phyloP scores from a whole-genome alignment of 2,888 invertebrate species.

The Cheilosia vernalis region DNA sequence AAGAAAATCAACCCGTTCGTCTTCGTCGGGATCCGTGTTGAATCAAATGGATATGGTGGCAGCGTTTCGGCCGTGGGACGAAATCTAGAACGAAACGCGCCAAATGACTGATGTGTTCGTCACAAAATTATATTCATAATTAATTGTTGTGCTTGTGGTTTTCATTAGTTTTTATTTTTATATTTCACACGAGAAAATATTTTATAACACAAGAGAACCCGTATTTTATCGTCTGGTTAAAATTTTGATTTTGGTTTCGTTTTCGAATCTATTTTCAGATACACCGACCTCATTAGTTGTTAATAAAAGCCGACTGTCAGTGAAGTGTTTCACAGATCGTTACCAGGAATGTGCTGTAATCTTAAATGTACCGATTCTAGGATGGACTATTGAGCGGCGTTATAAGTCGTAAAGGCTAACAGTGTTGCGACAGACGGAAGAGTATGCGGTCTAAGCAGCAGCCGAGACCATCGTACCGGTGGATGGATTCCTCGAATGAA shows the following conservation, averaged over 20 bases:
- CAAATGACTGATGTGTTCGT: constrained; percentile 64
- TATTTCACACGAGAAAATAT: not conserved
- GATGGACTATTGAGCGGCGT: constrained; percentile 63
- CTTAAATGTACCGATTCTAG: constrained; percentile 45
- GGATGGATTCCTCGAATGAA: constrained; percentile 86
- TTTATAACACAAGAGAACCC: not conserved
- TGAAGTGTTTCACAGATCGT: constrained; percentile 48
- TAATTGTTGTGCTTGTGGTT: constrained; percentile 60
- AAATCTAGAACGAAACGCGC: constrained; percentile 52
- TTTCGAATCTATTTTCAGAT: constrained; percentile 59
- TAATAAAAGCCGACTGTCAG: constrained; percentile 33
- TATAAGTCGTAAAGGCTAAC: constrained; percentile 61
- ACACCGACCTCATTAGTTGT: constrained; percentile 34
- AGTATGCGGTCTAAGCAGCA: constrained; percentile 88
- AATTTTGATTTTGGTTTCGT: constrained; percentile 39
- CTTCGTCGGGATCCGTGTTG: constrained; percentile 9
- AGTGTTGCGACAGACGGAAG: constrained; percentile 17
- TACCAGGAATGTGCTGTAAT: constrained; percentile 1
- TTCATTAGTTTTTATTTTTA: constrained; percentile 24
- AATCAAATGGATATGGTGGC: constrained; percentile 13
- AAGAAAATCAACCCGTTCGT: constrained; percentile 25
- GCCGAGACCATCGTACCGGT: constrained; percentile 88
- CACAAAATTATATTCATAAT: constrained; percentile 62
- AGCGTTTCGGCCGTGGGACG: constrained; percentile 30
- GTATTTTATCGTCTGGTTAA: constrained; percentile 22